Evolutionary conservation across 2,113 vertebrate genomes (phyloP).

Genomic region (Arothron firmamentum): DNA sequence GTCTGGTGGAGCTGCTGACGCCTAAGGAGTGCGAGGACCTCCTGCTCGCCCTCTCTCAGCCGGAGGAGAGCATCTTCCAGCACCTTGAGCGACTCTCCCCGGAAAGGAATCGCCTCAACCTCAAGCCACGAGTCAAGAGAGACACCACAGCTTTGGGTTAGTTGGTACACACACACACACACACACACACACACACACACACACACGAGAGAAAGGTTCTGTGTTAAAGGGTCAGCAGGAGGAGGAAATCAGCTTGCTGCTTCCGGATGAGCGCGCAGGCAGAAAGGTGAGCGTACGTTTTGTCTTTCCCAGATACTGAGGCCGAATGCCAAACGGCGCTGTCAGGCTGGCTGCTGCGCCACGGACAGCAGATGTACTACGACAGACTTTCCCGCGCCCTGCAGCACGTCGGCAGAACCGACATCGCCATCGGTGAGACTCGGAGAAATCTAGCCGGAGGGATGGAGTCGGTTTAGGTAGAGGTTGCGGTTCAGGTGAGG

Average conservation of each 20-base stretch:
- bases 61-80: conserved; percentile 59
- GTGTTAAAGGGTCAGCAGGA: no score
- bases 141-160: conserved; percentile 34
- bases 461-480: no score
- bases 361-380: conserved; percentile 63
- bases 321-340: conserved; percentile 56
- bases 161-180: no score
- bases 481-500: not conserved
- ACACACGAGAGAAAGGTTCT: no score
- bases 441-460: not conserved
- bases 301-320: conserved; percentile 52
- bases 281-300: conserved; percentile 35
- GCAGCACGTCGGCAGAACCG: conserved; percentile 69
- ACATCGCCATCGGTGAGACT: conserved; percentile 71
- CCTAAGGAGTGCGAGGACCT: conserved; percentile 67
- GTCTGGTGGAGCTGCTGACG: conserved; percentile 69
- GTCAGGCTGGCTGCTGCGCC: conserved; percentile 63
- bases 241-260: no score
- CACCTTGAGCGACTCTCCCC: conserved; percentile 49
- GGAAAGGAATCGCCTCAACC: conserved; percentile 51
- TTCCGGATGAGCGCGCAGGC: no score
- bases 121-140: conserved; percentile 39
- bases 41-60: conserved; percentile 54
- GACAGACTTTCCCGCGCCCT: conserved; percentile 69
- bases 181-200: no score